Conservation (phyloP, 2,888 invertebrate species). For the Drosophila histrio region DNA sequence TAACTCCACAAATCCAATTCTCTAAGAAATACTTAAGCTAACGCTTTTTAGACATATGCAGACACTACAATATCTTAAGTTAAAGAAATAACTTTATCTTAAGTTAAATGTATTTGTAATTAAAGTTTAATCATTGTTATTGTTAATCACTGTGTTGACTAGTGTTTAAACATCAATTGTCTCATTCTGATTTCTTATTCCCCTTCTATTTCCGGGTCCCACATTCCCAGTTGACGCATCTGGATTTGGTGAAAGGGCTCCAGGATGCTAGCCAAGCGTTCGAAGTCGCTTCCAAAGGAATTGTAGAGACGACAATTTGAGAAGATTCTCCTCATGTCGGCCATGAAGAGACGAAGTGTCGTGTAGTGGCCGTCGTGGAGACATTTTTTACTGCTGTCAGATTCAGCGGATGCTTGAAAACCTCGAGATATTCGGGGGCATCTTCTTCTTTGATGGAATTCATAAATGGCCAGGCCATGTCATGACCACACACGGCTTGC, state of each 20-base stretch:
- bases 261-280: constrained; percentile 93
- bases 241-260: constrained; percentile 96
- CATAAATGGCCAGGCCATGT: constrained; percentile 5
- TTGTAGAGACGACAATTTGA: constrained; percentile 98
- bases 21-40: not conserved
- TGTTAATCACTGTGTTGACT: not conserved
- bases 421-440: constrained; percentile 97
- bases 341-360: constrained; percentile 94
- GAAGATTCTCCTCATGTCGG: constrained; percentile 97
- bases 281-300: constrained; percentile 96
- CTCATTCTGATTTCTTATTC: not conserved
- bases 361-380: constrained; percentile 89
- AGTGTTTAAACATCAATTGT: not conserved
- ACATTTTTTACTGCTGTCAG: constrained; percentile 84
- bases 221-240: constrained; percentile 94
- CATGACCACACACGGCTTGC: constrained; percentile 86
- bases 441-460: constrained; percentile 96
- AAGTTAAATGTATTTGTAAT: not conserved
- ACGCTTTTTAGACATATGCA: not conserved
- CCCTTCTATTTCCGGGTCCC: constrained; percentile 85
- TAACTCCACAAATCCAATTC: not conserved
- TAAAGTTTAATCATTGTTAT: not conserved
- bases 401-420: constrained; percentile 98
- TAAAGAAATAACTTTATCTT: not conserved
- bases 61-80: not conserved